Base-by-base conservation (phyloP, 2,113 vertebrate genomes). In the Tachuris rubrigastra region DNA sequence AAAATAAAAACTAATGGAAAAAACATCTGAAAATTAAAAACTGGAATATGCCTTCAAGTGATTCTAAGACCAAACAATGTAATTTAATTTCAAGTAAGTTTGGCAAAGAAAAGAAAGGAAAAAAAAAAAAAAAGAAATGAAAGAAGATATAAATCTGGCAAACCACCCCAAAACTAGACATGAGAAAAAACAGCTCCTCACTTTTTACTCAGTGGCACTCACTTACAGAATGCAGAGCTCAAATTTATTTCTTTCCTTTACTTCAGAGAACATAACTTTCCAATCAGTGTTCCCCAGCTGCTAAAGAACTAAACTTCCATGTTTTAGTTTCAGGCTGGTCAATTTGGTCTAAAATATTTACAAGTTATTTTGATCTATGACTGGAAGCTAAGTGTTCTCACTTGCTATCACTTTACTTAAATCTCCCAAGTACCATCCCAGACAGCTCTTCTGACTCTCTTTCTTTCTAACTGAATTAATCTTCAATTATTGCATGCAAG, bases 271-370 rank as follows among this genome's bases (percentile, higher is more conserved):
- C 35, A 46, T 30, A 67, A 50, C 23, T 67, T 95, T 71, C 39
- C 39, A 59, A 67, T n/a, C 55, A 75, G 14, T 28, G 27, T 60
- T 49, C 49, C 30, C 82, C 66, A 76, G 27, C 46, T 87, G 39
- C 62, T 72, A 52, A 37, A 46, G 22, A 65, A 72, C 49, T n/a
- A n/a, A n/a, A n/a, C n/a, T n/a, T 79, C 31, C 17, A 12, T 75
- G 74, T 69, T 79, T 87, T 85, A 67, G 49, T 79, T 80, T 90
- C 71, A 79, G 55, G 31, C 13, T 90, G 49, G 53, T 68, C 82
- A 83, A 46, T 83, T 91, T 91, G 47, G 24, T 82, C 58, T 94
- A 44, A 95, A 91, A 91, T 85, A 95, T 94, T 94, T 93, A 91
- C n/a, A 87, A 82, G 35, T 56, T 85, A n/a, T 87, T 95, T 91